Evolutionary conservation across 2,888 invertebrate genomes (phyloP), one percentile per base, ranked within the genome.

Genomic region (Aplocera efformata): DNA sequence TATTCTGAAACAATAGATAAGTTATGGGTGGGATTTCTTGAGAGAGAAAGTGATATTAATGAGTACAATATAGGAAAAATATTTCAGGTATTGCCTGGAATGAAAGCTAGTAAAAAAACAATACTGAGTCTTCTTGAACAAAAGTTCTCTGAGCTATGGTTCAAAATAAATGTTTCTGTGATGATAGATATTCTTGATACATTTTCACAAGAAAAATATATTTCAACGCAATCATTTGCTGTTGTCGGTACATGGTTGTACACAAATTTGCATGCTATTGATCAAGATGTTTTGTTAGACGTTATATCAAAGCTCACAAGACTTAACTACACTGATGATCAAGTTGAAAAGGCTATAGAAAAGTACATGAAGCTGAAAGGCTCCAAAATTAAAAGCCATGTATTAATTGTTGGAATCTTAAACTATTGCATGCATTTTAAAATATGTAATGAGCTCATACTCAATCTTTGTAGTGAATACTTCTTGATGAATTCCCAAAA

Each of bases 1-100:
- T 90, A 90, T 65, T 73, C 80, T 13, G 83, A 89, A 11, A 84
- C 84, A 6, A 82, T 91, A 41, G 93, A 94, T 54, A 90, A 91
- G 62, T 69, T 93, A 24, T 94, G 93, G 93, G 80, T 90, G 42
- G 92, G 92, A 6, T 88, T 94, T 55, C 72, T 89, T 10, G 90
- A 89, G 44, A 88, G 85, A 38, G 89, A 91, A 53, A 64, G 79
- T 22, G 88, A 91, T 17, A 91, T 94, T 25, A 75, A 89, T 67
- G 88, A 89, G 41, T 72, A 71, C 6, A 91, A 92, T 63, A 82
- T 93, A 42, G 78, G 89, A 1, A 63, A 84, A 17, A 72, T 93
- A 7, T 92, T 91, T 62, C 76, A 77, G 55, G 76, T 90, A 21
- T 60, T 93, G 10, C 89, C 90, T 25, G 81, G 89, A 11, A 76